Evolutionary conservation across 2,797 vertebrate species (phyloP), one percentile per base, ranked within the genome.

Genomic region (Gymnoscopelus braueri): DNA sequence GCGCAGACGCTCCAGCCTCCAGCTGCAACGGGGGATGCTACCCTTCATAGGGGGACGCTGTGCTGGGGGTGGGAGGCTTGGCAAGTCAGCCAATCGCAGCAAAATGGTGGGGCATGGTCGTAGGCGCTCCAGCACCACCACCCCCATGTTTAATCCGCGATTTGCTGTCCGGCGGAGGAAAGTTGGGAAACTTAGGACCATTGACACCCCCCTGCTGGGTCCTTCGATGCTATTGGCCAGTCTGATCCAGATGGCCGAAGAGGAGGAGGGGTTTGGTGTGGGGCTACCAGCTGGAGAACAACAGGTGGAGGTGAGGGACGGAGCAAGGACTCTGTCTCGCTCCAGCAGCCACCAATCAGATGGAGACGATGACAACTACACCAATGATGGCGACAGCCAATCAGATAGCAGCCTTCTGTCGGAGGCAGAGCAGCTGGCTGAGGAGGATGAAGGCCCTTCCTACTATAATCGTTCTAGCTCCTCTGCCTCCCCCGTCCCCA

Each of bases 81-180:
- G 69, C 0, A 83, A 82, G 59, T 35, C n/a, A 0, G 65, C 11
- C 0, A 83, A 71, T 1, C 44, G 3, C 13, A 7, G n/a, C 32
- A 61, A 73, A 47, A 73, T 75, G 74, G 39, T n/a, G 0, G 65
- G 71, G 0, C 26, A 67, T 0, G 32, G 64, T 1, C 93, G 95
- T 0, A 84, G 96, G 29, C 93, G 95, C 44, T 97, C 96, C 74
- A 96, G 96, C 88, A 97, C 96, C 32, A 93, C 91, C 0, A 93
- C 95, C 0, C 96, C 94, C 0, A 79, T 86, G 80, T 81, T 92
- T 80, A 97, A 95, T 88, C 96, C 96, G 0, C 88, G 94, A 57
- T 96, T 96, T 0, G 73, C 90, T 0, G 95, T 97, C 52, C 85
- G 87, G 7, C 84, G 78, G 3, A 91, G 73, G 65, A 50, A 60